Evolutionary conservation across 2,797 vertebrate species (phyloP).

Genomic region (Galago senegalensis): DNA sequence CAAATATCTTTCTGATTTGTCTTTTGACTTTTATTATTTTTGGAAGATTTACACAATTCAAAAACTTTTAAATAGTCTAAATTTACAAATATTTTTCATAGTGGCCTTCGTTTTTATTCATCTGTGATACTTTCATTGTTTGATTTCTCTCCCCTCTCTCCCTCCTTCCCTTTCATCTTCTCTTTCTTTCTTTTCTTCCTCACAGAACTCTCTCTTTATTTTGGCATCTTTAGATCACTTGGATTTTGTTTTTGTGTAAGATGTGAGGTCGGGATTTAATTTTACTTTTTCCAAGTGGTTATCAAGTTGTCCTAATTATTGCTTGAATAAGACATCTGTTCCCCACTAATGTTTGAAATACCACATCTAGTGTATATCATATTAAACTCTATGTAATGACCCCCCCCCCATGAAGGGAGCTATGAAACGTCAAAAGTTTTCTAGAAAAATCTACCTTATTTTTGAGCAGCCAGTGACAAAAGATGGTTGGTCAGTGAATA

Average conservation of each 20-base stretch:
- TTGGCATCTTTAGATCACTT: constrained; percentile 13
- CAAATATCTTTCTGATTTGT: constrained; percentile 62
- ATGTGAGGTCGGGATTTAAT: constrained; percentile 9
- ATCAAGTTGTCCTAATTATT: not conserved
- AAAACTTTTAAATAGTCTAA: not conserved
- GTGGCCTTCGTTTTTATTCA: constrained; percentile 23
- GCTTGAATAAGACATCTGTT: not conserved
- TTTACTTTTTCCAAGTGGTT: constrained; percentile 17
- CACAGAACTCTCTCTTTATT: not conserved
- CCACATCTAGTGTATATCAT: not conserved
- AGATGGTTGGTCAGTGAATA: not conserved
- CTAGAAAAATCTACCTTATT: constrained; percentile 13
- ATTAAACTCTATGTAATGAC: not conserved
- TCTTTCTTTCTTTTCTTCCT: not conserved
- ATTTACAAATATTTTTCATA: constrained; percentile 60
- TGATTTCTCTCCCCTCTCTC: not conserved
- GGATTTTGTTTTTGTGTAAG: constrained; percentile 47
- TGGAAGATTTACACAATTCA: constrained; percentile 3
- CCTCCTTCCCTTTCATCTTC: not conserved
- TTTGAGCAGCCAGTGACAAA: not conserved
- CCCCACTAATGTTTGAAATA: not conserved
- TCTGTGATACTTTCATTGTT: not conserved
- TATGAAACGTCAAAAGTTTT: constrained; percentile 19
- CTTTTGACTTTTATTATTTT: constrained; percentile 56
- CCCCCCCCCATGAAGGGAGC: not conserved